Evolutionary conservation across 2,797 vertebrate genomes (phyloP).

Genomic region (Lacerta agilis): DNA sequence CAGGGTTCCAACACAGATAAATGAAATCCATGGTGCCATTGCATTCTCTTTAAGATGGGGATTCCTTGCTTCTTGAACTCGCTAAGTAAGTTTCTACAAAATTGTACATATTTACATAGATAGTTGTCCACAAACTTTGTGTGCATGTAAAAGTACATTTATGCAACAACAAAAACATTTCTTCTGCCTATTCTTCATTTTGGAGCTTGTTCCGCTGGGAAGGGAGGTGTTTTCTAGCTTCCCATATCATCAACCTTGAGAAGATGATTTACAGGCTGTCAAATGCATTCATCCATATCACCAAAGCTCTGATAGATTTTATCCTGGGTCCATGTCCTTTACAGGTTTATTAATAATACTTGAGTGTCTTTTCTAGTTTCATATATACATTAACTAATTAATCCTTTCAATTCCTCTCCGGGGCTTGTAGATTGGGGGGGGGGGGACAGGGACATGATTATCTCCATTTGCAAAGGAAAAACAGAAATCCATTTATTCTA

Average conservation of each 20-base stretch:
- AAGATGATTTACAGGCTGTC: neutral
- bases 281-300: conserved; percentile 32
- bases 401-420: neutral
- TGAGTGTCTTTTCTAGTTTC: neutral
- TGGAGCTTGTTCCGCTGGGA: neutral
- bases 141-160: neutral
- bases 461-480: neutral
- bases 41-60: neutral
- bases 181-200: neutral
- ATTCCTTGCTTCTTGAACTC: neutral
- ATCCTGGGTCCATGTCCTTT: neutral
- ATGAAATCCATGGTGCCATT: neutral
- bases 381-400: neutral
- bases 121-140: neutral
- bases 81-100: neutral
- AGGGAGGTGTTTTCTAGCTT: neutral
- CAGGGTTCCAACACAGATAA: neutral
- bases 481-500: neutral
- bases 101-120: neutral
- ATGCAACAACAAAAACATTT: neutral
- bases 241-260: neutral
- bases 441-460: neutral
- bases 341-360: conserved; percentile 25
- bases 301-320: conserved; percentile 32
- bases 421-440: neutral